Evolutionary conservation across 2,888 invertebrate genomes (phyloP).

Genomic region (Amiota mariae): DNA sequence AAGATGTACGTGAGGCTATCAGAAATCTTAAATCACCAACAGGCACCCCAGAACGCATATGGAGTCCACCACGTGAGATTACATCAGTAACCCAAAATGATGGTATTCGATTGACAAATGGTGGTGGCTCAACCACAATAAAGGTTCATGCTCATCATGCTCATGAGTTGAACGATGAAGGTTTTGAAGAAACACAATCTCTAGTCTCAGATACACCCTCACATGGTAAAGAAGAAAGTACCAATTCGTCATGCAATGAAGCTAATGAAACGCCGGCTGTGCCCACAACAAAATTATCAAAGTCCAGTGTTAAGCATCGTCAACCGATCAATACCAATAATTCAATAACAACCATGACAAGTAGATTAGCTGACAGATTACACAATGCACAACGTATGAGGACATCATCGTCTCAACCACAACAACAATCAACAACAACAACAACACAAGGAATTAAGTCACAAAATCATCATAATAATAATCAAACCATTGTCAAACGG

Average conservation of each 20-base stretch:
- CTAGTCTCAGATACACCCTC: constrained; percentile 89
- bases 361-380: constrained; percentile 58
- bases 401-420: constrained; percentile 33
- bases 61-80: constrained; percentile 75
- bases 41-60: constrained; percentile 77
- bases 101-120: constrained; percentile 6
- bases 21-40: constrained; percentile 79
- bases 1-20: constrained; percentile 81
- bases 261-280: constrained; percentile 74
- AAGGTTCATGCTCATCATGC: constrained; percentile 63
- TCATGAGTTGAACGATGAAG: constrained; percentile 86
- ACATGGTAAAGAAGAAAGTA: constrained; percentile 79
- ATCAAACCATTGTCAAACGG: constrained; percentile 33
- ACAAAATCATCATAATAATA: constrained; percentile 43
- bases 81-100: constrained; percentile 39
- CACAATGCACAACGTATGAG: constrained; percentile 55
- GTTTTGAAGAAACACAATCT: constrained; percentile 92
- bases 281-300: constrained; percentile 66
- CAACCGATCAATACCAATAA: constrained; percentile 20
- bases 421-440: constrained; percentile 30
- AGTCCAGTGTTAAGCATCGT: constrained; percentile 51
- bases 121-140: constrained; percentile 32
- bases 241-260: constrained; percentile 83
- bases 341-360: constrained; percentile 30
- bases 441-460: constrained; percentile 42